Percentiles rank a stretch among this genome's conserved stretches.
phyloP scores from a whole-genome alignment of 2,797 vertebrate species.

The Zalophus californianus region DNA sequence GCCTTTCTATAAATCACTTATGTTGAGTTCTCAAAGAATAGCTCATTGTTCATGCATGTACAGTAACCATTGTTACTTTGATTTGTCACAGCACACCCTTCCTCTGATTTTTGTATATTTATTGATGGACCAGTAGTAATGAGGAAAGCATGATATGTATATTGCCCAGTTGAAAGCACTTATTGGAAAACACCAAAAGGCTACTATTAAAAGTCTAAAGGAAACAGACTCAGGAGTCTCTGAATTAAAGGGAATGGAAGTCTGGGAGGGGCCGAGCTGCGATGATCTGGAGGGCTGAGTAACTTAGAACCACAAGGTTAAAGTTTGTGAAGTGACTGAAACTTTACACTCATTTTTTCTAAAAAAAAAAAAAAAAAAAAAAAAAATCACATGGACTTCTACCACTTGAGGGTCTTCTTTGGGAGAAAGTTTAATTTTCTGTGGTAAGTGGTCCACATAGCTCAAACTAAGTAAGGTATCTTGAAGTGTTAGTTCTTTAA shows the following conservation, averaged over 20 bases:
- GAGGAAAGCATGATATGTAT: conserved; percentile 71
- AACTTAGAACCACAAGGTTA: neutral
- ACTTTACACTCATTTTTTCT: neutral
- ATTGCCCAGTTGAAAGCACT: conserved; percentile 70
- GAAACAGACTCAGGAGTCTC: conserved; percentile 65
- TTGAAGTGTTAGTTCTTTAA: neutral
- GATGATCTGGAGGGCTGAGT: neutral
- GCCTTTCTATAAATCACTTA: conserved; percentile 62
- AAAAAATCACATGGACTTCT: neutral
- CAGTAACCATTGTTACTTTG: conserved; percentile 75
- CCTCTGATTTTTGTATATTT: conserved; percentile 84
- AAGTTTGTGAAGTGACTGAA: neutral
- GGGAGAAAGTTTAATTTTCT: conserved; percentile 1
- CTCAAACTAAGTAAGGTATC: conserved; percentile 17
- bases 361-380: conserved; percentile 33
- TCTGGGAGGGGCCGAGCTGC: neutral
- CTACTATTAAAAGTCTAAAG: conserved; percentile 73
- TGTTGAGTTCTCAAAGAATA: conserved; percentile 73
- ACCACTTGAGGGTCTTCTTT: neutral
- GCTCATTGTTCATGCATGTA: conserved; percentile 63
- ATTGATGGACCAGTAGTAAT: conserved; percentile 80
- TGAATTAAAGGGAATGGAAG: conserved; percentile 30
- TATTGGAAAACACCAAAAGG: conserved; percentile 73
- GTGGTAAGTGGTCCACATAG: neutral
- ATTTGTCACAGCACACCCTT: conserved; percentile 75